phyloP scores from a whole-genome alignment of 2,797 vertebrate species.

The Anas acuta region DNA sequence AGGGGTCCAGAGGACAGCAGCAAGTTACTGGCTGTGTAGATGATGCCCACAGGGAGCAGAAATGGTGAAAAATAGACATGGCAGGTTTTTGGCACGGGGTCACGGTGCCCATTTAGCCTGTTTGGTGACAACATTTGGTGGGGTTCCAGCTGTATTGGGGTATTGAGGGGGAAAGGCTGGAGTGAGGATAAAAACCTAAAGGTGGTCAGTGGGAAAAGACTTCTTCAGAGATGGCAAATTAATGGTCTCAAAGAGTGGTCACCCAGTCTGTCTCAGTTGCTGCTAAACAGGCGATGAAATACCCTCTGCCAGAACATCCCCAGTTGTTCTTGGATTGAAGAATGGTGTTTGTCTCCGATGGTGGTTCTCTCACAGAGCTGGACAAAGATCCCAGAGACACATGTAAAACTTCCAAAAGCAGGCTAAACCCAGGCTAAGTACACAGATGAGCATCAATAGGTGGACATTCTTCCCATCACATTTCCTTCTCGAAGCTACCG shows the following conservation, averaged over 20 bases:
- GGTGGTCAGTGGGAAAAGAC: not conserved
- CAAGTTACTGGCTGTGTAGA: not conserved
- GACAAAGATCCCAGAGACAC: not conserved
- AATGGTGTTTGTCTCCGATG: not conserved
- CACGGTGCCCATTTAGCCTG: not conserved
- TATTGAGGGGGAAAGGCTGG: constrained; percentile 2
- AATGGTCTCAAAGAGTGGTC: not conserved
- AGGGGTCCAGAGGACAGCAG: not conserved
- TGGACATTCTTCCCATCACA: not conserved
- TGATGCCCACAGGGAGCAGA: constrained; percentile 25
- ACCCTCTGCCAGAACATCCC: not conserved
- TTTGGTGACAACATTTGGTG: not conserved
- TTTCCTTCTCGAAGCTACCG: not conserved
- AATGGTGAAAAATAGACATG: not conserved
- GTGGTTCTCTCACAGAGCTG: not conserved
- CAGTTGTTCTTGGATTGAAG: not conserved
- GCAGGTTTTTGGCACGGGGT: constrained; percentile 32
- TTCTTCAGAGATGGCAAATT: constrained; percentile 1
- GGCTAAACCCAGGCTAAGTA: not conserved
- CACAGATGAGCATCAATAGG: not conserved
- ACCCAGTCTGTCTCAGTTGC: not conserved
- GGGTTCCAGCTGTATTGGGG: not conserved
- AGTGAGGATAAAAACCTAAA: not conserved
- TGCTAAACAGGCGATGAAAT: not conserved
- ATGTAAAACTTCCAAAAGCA: not conserved